Evolutionary conservation across 1,140 invertebrate species (phyloP), one percentile per base, ranked within the genome.

Genomic region (Globodera rostochiensis): DNA sequence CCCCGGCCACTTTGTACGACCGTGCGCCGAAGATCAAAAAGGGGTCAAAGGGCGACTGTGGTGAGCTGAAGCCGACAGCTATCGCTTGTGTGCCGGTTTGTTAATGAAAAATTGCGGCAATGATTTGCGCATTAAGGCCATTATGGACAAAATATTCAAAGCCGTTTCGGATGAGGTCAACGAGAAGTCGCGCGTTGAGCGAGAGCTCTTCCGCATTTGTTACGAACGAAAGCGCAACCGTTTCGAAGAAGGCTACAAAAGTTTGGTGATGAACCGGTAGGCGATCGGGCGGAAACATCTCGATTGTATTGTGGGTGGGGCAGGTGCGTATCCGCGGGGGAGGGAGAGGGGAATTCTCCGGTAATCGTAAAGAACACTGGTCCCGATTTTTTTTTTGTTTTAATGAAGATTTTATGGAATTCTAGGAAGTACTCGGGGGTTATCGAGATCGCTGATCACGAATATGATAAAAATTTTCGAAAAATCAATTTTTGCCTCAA

Each of bases 1-100:
- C 95, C 0, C 94, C 97, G 0, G 91, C 96, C 45, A 99, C 97
- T 0, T 93, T 99, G 92, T 94, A 97, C 66, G 85, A 99, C 90
- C 94, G 94, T 83, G 91, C 96, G 69, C 96, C 94, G 88, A 98
- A 97, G 91, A 96, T 99, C 80, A 96, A 95, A 92, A 93, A 93
- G 82, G 96, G 96, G 6, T 90, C 90, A 71, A 88, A 91, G 82
- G 93, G 97, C 8, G 97, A 99, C 91, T 95, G 95, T 6, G 93
- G 94, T 25, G 93, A 96, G 0, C 91, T 99, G 45, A 92, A 93
- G 88, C 97, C 97, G 19, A 98, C 96, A 1, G 94, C 96, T 84
- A 94, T 99, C 91, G 96, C 96, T 6, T 93, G 95, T 75, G 97
- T 99, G 53, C 97, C 97, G 46, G 94, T 96, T 2, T 90, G 87